A percentile compares a stretch with the other conserved stretches of the same genome.
Conservation (phyloP, 2,113 vertebrate genomes). For the Oxyura jamaicensis region DNA sequence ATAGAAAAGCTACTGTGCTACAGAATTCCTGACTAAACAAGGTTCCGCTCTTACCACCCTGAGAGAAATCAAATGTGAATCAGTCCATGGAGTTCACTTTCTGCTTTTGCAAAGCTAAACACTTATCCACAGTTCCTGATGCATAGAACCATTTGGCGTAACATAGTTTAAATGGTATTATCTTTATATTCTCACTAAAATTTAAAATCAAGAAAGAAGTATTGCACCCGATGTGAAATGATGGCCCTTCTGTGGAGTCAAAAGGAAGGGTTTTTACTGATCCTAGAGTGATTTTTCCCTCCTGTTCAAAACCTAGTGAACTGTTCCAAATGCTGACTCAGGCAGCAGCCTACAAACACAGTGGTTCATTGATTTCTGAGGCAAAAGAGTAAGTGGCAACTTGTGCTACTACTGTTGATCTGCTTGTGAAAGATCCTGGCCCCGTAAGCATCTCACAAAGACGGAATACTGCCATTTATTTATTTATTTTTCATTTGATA, state of each 20-base stretch:
- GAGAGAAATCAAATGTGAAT: not conserved
- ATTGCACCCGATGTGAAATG: not conserved
- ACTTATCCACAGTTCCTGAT: not conserved
- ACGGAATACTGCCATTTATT: not conserved
- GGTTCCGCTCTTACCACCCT: not conserved
- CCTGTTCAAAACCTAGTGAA: not conserved
- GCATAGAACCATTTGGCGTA: not conserved
- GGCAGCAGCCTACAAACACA: not conserved
- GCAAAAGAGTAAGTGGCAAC: not conserved
- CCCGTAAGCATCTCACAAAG: not conserved
- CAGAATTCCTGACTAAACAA: not conserved
- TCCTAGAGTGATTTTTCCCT: not conserved
- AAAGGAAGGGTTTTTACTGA: not conserved
- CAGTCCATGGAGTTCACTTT: not conserved
- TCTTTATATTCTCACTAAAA: not conserved
- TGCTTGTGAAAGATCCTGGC: not conserved
- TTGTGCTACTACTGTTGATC: not conserved
- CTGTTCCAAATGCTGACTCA: not conserved
- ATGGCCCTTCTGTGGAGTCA: not conserved
- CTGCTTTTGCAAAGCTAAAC: not conserved
- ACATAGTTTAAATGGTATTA: not conserved
- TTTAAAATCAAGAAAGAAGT: not conserved
- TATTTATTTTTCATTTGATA: not conserved
- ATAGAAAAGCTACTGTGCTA: not conserved
- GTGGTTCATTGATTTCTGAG: not conserved